These are phyloP conservation scores for Orthosia gracilis DNA, from an alignment of 2,888 invertebrate species.

Conservation along the genomic window DNA sequence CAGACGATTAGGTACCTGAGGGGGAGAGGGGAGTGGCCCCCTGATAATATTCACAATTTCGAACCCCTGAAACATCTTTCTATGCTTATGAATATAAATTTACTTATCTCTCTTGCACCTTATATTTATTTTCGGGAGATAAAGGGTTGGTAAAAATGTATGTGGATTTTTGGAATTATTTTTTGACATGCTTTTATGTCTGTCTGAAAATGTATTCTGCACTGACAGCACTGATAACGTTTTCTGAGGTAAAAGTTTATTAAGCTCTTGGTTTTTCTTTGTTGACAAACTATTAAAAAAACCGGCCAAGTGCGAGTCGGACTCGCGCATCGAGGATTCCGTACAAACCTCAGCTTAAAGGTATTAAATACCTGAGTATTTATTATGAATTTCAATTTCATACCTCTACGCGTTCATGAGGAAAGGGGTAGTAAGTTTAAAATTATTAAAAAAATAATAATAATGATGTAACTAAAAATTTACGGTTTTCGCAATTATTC, in stretches of 20 bases:
- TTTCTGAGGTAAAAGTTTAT: slow-evolving; percentile 3
- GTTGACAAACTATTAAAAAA: background rate
- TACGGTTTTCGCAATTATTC: too few relatives aligned
- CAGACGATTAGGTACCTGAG: slow-evolving; percentile 90
- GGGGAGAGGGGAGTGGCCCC: slow-evolving; percentile 71
- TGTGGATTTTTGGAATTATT: slow-evolving; percentile 2
- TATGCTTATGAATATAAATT: slow-evolving; percentile 88
- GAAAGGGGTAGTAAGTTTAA: too few relatives aligned
- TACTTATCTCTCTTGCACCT: slow-evolving; percentile 75
- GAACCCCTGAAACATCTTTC: slow-evolving; percentile 80
- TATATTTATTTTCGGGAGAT: slow-evolving; percentile 70
- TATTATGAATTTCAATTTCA: too few relatives aligned
- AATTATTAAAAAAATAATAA: too few relatives aligned
- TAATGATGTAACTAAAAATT: too few relatives aligned
- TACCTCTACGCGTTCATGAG: too few relatives aligned
- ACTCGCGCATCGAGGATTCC: too few relatives aligned
- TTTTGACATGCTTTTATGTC: background rate
- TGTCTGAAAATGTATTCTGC: background rate
- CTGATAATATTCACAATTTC: slow-evolving; percentile 85
- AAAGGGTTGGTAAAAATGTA: slow-evolving; percentile 58
- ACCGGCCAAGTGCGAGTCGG: too few relatives aligned
- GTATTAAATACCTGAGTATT: too few relatives aligned
- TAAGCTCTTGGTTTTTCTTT: background rate
- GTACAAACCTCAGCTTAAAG: too few relatives aligned
- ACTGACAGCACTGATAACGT: background rate